Evolutionary conservation across 1,140 invertebrate species (phyloP).

Genomic region (Leptestheria dahalacensis): DNA sequence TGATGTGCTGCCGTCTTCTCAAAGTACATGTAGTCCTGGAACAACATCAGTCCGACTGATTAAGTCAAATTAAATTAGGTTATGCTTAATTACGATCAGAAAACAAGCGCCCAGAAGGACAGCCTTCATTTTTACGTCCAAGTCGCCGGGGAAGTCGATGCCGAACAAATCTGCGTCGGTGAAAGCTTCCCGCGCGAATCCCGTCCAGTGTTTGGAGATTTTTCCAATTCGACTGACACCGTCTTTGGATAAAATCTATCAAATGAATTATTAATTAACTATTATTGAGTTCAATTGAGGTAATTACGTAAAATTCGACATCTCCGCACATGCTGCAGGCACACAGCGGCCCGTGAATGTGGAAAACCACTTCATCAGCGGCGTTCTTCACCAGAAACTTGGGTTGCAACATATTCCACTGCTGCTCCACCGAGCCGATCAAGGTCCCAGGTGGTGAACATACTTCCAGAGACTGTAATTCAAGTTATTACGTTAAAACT

Average conservation of each 20-base stretch:
- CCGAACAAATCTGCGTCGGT: constrained; percentile 33
- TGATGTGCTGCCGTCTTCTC: no score
- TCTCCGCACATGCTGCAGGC: constrained; percentile 64
- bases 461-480: constrained; percentile 40
- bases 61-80: neutral
- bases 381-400: constrained; percentile 64
- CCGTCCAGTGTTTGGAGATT: constrained; percentile 32
- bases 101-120: constrained; percentile 31
- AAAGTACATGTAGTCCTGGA: neutral
- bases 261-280: neutral
- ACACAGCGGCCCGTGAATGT: constrained; percentile 70
- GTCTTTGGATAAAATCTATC: constrained; percentile 20
- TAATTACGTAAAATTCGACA: constrained; percentile 46
- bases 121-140: constrained; percentile 33
- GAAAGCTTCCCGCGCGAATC: constrained; percentile 30
- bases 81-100: constrained; percentile 28
- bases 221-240: constrained; percentile 27
- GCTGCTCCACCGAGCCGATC: constrained; percentile 63
- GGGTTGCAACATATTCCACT: constrained; percentile 66
- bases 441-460: constrained; percentile 50
- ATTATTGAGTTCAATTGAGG: neutral
- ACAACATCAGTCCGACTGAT: no score
- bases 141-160: constrained; percentile 30
- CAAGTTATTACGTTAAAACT: neutral
- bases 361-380: constrained; percentile 54